Evolutionary conservation across 2,113 vertebrate genomes (phyloP), one percentile per base, ranked within the genome.

Genomic region (Periophthalmus modestus): DNA sequence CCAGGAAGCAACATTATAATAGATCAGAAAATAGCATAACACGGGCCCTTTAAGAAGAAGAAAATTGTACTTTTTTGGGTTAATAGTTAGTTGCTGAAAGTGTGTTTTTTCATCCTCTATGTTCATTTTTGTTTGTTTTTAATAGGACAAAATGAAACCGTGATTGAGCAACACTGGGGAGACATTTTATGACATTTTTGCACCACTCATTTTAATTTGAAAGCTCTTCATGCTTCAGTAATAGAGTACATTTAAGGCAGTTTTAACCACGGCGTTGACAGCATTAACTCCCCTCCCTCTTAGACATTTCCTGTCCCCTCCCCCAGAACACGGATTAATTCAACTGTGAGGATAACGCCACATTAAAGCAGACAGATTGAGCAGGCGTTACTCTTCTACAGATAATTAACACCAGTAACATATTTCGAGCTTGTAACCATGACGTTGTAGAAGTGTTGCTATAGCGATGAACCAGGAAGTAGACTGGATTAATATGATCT

Each of bases 321-420:
- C 57, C 21, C 57, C 57, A 24, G 21, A 23, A 13, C 52, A n/a
- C 18, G 4, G 23, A 23, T 24, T 58, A 24, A 58, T 24, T 11
- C 57, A 10, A 58, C 57, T 24, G 57, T 58, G 14, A 58, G 21
- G 11, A 24, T 58, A 10, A 24, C 57, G 14, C 13, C n/a, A 58
- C 59, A 62, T 62, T 62, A 79, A 81, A 54, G 48, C 66, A 4
- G 16, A 73, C 11, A 5, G 2, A 69, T 57, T 39, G 21, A 65
- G 16, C 63, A 33, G 16, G 59, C 23, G 62, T 65, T 1, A 1
- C 28, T 33, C 5, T 6, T 34, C 23, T 4, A 46, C 3, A 61
- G 69, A 62, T 66, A 58, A 2, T 63, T 7, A 59, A 19, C 72
- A 34, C 69, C 57, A 50, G 4, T 36, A 34, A 10, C 63, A n/a